Conservation (phyloP, 2,113 vertebrate species). For the Calonectris borealis region DNA sequence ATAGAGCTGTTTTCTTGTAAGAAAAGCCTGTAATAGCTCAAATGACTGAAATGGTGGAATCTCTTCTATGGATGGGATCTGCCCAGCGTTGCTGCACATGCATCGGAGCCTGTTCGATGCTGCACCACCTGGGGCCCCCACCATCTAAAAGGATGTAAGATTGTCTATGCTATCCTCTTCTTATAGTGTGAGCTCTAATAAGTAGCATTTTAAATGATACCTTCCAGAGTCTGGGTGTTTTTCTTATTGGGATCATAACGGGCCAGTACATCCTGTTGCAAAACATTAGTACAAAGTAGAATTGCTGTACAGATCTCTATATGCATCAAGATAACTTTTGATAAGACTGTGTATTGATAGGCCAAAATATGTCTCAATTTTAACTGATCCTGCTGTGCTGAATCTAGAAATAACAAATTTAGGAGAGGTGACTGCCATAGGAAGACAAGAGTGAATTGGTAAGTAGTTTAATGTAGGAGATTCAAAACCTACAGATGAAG, state of each 20-base stretch:
- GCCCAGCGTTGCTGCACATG: neutral
- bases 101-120: neutral
- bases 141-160: neutral
- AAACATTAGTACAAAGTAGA: neutral
- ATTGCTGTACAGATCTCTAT: neutral
- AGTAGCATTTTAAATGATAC: neutral
- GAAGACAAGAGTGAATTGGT: neutral
- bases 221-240: neutral
- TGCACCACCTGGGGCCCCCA: neutral
- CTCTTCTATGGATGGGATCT: neutral
- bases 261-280: neutral
- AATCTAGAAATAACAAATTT: neutral
- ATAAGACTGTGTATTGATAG: neutral
- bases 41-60: neutral
- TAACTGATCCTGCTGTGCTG: neutral
- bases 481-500: neutral
- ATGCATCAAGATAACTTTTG: neutral
- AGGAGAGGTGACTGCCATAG: neutral
- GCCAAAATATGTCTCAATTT: neutral
- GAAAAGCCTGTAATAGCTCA: neutral
- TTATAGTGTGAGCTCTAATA: neutral
- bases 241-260: neutral
- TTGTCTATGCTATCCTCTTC: neutral
- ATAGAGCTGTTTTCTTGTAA: neutral
- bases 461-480: neutral